Base-by-base conservation (phyloP, 2,113 vertebrate species). In the Daboia siamensis region DNA sequence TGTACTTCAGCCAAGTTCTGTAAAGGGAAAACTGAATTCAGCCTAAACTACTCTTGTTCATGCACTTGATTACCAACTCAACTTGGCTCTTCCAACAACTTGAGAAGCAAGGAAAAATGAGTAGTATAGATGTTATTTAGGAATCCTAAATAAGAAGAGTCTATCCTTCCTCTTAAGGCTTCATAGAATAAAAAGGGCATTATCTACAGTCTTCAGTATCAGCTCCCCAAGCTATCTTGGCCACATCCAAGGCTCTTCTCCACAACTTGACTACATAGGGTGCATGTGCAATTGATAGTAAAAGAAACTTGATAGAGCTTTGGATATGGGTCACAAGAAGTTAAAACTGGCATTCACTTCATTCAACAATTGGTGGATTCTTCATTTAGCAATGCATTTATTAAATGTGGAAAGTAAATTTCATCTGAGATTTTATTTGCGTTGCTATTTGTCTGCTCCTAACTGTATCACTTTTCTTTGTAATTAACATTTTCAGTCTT, bases 1-100 rank as follows among this genome's bases (percentile, higher is more conserved):
- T 96, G 91, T 1, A 54, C 93, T 0, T 97, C 95, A 46, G 95
- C 90, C 29, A 92, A 90, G 0, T 33, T 94, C 97, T 97, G 92
- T 29, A 86, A 85, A 51, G 8, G 13, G 21, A 24, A 87, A 24
- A 21, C 10, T 5, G 55, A 26, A 21, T 3, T 92, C 39, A 61
- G 24, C 6, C 20, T 29, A 84, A n/a, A 5, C 24, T 21, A 17
- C 48, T 56, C 61, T 20, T 48, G 6, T 29, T 24, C 13, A 29
- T 23, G 87, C 39, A 39, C 54, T 56, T 17, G 15, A 20, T 64
- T 59, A 61, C 2, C 29, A 91, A 61, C 9, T 48, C 8, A 21
- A 6, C 39, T n/a, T 46, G 51, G 8, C 17, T 55, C 10, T 55
- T 87, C 48, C 48, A 23, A 52, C 48, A 29, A 29, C 2, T 44